Evolutionary conservation across 2,797 vertebrate species (phyloP), one percentile per base, ranked within the genome.

Genomic region (Cichlasoma orientale): DNA sequence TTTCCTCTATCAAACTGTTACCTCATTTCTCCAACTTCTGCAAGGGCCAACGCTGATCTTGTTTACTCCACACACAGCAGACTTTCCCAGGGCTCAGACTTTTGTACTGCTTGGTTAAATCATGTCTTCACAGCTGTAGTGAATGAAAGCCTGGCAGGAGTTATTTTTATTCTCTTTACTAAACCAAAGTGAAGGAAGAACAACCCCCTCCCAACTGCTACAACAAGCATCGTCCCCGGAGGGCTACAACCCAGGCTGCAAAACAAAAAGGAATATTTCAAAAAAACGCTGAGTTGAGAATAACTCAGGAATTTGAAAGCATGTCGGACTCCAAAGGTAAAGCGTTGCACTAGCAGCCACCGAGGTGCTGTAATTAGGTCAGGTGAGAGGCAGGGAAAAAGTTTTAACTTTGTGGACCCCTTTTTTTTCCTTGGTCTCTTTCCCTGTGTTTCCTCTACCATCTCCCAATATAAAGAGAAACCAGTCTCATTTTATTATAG

Each of bases 201-300:
- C 90, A 91, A 77, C 86, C 89, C 78, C 87, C 80, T 82, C 71
- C 74, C 74, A 19, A 82, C 80, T 84, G 74, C 83, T 83, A 75
- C 89, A 91, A 83, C 88, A 74, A 88, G 86, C 86, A 75, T 78
- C 18, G 53, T 92, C 92, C 94, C 92, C 84, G 50, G 84, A 92
- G 91, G 93, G 90, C 88, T 80, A 61, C 88, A 90, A 78, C 82
- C 79, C 79, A 91, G 86, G 88, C 91, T 88, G 88, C 86, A 92
- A 93, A 94, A 92, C 90, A 94, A 95, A 94, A 86, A 89, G 81
- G 88, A 88, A 88, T 72, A 83, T 86, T 89, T 89, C 63, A 89
- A 85, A 92, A 80, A 61, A 55, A 33, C 25, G 74, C 33, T 6
- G 85, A 63, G 72, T 86, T 76, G 82, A 93, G 90, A 94, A 93